These are phyloP conservation scores for Drosophila flavopinicola DNA, from an alignment of 2,888 invertebrate species.

Conservation along the genomic window DNA sequence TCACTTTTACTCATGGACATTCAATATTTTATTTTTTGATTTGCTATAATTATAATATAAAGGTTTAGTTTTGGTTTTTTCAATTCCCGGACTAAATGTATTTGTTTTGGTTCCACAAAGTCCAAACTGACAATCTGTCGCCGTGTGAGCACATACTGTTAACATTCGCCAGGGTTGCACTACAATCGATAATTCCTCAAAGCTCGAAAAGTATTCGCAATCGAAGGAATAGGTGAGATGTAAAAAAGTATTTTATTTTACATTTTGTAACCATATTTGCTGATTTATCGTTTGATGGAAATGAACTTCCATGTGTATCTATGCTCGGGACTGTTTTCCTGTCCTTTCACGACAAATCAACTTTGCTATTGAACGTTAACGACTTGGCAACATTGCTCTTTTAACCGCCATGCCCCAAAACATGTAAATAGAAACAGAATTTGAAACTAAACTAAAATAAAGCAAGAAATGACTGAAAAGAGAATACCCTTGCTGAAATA, in stretches of 20 bases:
- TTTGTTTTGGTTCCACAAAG: conserved; percentile 8
- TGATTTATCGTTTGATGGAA: not conserved
- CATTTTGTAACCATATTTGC: not conserved
- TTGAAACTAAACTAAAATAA: conserved; percentile 8
- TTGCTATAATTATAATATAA: not conserved
- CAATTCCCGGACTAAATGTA: conserved; percentile 7
- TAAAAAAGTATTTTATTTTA: not conserved
- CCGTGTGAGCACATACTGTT: conserved; percentile 25
- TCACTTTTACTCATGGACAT: conserved; percentile 16
- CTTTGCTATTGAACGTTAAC: conserved; percentile 8
- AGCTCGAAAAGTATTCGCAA: no score
- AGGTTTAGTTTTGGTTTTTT: conserved; percentile 2
- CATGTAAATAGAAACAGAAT: conserved; percentile 20
- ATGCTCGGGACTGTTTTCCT: not conserved
- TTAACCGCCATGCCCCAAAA: conserved; percentile 7
- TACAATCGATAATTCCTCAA: not conserved
- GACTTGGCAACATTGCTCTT: conserved; percentile 13
- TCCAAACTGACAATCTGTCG: conserved; percentile 15
- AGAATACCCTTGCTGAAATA: not conserved
- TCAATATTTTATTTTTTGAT: not conserved
- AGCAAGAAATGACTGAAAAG: not conserved
- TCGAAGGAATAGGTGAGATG: no score
- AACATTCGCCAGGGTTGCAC: conserved; percentile 3
- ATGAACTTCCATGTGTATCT: not conserved
- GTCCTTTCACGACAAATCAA: conserved; percentile 1